phyloP scores from a whole-genome alignment of 2,797 vertebrate species.

The Oryzias sinensis region DNA sequence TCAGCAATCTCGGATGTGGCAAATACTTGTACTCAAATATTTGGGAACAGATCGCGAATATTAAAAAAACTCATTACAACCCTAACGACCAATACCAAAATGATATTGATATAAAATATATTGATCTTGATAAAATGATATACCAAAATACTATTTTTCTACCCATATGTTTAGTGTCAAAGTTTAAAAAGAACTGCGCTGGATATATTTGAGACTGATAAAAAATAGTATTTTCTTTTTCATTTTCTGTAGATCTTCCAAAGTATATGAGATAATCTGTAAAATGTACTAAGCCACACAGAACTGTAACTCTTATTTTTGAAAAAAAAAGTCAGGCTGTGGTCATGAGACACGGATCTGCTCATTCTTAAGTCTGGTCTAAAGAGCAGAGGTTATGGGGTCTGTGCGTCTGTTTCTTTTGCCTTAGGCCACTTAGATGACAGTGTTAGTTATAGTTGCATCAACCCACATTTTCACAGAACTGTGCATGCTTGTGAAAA shows the following conservation, averaged over 20 bases:
- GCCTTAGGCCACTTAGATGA: neutral
- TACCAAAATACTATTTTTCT: too few relatives aligned
- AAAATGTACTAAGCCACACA: constrained; percentile 2
- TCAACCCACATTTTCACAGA: neutral
- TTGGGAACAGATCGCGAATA: too few relatives aligned
- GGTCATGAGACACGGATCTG: neutral
- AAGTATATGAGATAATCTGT: constrained; percentile 2
- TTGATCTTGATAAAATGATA: too few relatives aligned
- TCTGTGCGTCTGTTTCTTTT: neutral
- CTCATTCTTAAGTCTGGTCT: constrained; percentile 6
- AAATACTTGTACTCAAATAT: too few relatives aligned
- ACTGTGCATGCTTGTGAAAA: neutral
- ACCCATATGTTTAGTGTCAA: too few relatives aligned
- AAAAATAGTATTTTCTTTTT: too few relatives aligned
- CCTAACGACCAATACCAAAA: too few relatives aligned
- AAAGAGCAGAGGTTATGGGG: constrained; percentile 10
- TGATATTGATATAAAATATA: too few relatives aligned
- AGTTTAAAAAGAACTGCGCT: too few relatives aligned
- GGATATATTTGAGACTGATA: too few relatives aligned
- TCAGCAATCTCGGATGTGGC: too few relatives aligned
- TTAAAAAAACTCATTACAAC: too few relatives aligned
- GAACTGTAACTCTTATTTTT: constrained; percentile 7
- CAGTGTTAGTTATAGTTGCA: neutral
- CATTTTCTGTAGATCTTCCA: constrained; percentile 7
- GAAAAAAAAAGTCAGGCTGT: constrained; percentile 4